Evolutionary conservation across 2,797 vertebrate species (phyloP).

Genomic region (Enteromius fasciolatus): DNA sequence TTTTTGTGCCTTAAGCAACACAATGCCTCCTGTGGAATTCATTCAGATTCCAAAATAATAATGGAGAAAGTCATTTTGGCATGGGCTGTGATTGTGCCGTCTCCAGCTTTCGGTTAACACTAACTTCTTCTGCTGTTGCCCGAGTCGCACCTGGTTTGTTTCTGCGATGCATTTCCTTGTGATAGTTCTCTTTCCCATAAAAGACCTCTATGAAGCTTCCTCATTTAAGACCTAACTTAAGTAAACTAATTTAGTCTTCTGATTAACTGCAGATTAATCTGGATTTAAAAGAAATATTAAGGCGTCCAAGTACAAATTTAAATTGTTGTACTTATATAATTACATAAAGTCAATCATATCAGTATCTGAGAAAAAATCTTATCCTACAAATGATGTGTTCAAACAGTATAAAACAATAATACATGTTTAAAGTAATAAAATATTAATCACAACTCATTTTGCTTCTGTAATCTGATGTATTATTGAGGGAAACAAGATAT

Average conservation of each 20-base stretch:
- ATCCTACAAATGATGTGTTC: background rate
- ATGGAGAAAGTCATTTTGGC: conserved; percentile 43
- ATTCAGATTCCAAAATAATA: conserved; percentile 40
- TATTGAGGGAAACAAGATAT: background rate
- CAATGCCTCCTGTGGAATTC: conserved; percentile 52
- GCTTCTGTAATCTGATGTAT: background rate
- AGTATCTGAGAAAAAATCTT: background rate
- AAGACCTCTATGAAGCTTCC: background rate
- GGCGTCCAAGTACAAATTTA: background rate
- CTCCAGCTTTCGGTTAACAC: background rate
- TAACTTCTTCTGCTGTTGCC: background rate
- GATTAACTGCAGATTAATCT: background rate
- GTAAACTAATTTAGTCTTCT: background rate
- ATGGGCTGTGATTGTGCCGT: conserved; percentile 40
- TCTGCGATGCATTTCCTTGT: background rate
- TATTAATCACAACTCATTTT: background rate
- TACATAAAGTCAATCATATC: background rate
- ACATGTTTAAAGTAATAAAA: background rate
- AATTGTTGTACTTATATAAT: background rate
- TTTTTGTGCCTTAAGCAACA: conserved; percentile 55
- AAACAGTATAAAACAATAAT: background rate
- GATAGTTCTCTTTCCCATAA: background rate
- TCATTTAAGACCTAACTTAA: background rate
- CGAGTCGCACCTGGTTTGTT: background rate
- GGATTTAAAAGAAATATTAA: background rate